Conservation (phyloP, 2,113 vertebrate species). For the Neotragus moschatus region DNA sequence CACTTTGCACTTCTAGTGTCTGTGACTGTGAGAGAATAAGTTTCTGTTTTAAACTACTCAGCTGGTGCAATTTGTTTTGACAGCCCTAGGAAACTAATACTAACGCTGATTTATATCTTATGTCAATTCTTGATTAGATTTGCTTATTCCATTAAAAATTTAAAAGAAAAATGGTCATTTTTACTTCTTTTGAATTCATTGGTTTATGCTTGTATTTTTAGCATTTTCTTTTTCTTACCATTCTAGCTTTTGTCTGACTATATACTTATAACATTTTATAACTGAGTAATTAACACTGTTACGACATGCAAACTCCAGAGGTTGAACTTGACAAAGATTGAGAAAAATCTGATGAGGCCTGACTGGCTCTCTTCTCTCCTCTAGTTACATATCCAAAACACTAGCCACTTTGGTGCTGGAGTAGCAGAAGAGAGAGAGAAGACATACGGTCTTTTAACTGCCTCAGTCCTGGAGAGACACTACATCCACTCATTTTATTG, state of each 20-base stretch:
- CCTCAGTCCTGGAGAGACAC: not conserved
- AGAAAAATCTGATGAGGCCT: not conserved
- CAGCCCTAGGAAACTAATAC: not conserved
- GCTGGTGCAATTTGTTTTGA: not conserved
- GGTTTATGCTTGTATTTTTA: not conserved
- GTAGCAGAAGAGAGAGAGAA: not conserved
- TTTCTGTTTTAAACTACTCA: not conserved
- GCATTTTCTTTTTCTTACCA: not conserved
- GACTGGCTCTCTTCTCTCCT: not conserved
- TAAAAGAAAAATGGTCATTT: not conserved
- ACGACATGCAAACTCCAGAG: not conserved
- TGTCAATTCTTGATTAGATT: not conserved
- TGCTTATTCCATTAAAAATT: not conserved
- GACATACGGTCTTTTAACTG: not conserved
- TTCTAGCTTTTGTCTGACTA: not conserved
- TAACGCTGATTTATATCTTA: not conserved
- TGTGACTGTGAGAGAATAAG: not conserved
- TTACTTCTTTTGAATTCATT: not conserved
- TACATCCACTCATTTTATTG: not conserved
- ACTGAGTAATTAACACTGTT: not conserved
- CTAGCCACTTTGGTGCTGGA: not conserved
- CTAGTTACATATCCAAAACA: not conserved
- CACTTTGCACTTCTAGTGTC: not conserved
- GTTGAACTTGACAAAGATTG: not conserved
- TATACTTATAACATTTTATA: not conserved